These are phyloP conservation scores for Loriculus beryllinus DNA, from an alignment of 2,797 vertebrate genomes.

Conservation along the genomic window DNA sequence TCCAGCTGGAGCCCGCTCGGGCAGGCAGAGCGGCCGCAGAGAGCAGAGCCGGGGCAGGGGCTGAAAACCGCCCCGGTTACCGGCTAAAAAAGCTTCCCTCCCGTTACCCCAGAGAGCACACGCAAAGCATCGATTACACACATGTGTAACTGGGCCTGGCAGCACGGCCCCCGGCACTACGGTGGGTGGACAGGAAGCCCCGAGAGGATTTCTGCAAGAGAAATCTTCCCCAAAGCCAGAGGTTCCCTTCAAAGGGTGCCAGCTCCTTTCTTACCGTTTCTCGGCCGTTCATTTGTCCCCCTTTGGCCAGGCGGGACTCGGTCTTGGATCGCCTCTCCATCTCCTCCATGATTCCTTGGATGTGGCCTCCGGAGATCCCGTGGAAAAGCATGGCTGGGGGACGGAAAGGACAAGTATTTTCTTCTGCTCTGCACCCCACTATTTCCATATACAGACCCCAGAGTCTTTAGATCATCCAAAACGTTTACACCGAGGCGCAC, in stretches of 20 bases:
- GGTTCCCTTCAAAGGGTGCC: background rate
- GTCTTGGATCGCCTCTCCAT: slow-evolving; percentile 96
- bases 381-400: slow-evolving; percentile 99
- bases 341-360: slow-evolving; percentile 99
- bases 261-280: slow-evolving; percentile 85
- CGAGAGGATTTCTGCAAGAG: background rate
- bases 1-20: background rate
- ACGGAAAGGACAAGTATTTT: slow-evolving; percentile 95
- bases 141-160: background rate
- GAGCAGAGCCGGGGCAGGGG: background rate
- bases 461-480: slow-evolving; percentile 87
- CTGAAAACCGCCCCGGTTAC: background rate
- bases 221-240: background rate
- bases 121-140: background rate
- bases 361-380: slow-evolving; percentile 99
- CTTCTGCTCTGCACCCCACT: slow-evolving; percentile 95
- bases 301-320: slow-evolving; percentile 93
- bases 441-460: slow-evolving; percentile 96
- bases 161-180: background rate
- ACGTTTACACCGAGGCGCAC: slow-evolving; percentile 67
- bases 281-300: slow-evolving; percentile 94
- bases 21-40: background rate
- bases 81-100: background rate
- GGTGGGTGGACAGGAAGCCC: background rate
- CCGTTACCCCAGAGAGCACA: background rate